Evolutionary conservation across 1,140 invertebrate genomes (phyloP).

Genomic region (Plutomurus gul): DNA sequence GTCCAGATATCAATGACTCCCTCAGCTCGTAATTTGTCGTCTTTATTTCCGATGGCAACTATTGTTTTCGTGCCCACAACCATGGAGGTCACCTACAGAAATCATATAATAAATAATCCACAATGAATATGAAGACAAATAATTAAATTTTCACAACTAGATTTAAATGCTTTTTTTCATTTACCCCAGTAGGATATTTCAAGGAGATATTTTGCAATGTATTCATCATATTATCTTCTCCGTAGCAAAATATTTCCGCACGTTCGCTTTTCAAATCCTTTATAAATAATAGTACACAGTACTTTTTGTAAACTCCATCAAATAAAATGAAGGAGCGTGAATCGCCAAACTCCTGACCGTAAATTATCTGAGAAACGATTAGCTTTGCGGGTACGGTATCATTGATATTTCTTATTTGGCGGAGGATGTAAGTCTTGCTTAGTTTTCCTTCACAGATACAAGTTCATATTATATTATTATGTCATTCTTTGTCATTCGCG

Average conservation of each 20-base stretch:
- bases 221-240: background rate
- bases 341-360: background rate
- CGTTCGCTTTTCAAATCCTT: background rate
- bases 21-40: background rate
- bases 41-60: background rate
- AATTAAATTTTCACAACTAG: background rate
- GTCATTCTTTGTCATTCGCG: too few species aligned
- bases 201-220: background rate
- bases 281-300: background rate
- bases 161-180: too few species aligned
- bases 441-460: too few species aligned
- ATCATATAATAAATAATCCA: background rate
- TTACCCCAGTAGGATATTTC: background rate
- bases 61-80: background rate
- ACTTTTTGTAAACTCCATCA: background rate
- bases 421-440: background rate
- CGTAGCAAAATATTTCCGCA: background rate
- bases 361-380: background rate
- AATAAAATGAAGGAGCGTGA: background rate
- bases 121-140: background rate
- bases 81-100: background rate
- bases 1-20: conserved; percentile 8
- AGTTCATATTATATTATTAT: too few species aligned
- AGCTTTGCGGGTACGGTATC: background rate
- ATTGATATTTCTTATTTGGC: too few species aligned